Conservation (phyloP, 2,888 invertebrate species). For the Acleris sparsana region DNA sequence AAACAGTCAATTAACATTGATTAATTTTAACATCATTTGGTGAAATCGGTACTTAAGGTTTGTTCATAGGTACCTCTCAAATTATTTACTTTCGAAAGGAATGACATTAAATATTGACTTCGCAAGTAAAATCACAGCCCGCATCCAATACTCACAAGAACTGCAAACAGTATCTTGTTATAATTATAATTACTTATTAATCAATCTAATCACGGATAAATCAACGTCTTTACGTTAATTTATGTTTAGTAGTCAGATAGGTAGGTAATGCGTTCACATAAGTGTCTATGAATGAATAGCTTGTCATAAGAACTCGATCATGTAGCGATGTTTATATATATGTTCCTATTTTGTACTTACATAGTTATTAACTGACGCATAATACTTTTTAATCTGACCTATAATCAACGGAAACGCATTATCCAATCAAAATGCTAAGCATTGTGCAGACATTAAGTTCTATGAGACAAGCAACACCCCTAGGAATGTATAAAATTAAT, state of each 20-base stretch:
- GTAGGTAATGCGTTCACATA: conserved; percentile 19
- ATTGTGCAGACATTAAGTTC: too few species aligned
- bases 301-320: background rate
- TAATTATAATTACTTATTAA: background rate
- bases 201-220: background rate
- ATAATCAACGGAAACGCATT: background rate
- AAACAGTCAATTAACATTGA: too few species aligned
- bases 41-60: too few species aligned
- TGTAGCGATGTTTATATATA: background rate
- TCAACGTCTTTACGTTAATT: conserved; percentile 4
- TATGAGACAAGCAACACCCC: conserved; percentile 13
- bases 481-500: conserved; percentile 16
- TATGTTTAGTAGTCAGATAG: conserved; percentile 21
- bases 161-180: background rate
- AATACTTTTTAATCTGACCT: conserved; percentile 1
- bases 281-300: conserved; percentile 5
- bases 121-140: background rate
- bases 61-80: too few species aligned
- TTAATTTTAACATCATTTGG: too few species aligned
- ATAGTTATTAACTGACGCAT: conserved; percentile 35
- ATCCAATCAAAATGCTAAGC: background rate
- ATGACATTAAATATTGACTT: too few species aligned
- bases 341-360: conserved; percentile 26
- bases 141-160: background rate
- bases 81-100: too few species aligned